These are phyloP conservation scores for Solenopsis invicta DNA, from an alignment of 1,140 invertebrate species.

Conservation along the genomic window DNA sequence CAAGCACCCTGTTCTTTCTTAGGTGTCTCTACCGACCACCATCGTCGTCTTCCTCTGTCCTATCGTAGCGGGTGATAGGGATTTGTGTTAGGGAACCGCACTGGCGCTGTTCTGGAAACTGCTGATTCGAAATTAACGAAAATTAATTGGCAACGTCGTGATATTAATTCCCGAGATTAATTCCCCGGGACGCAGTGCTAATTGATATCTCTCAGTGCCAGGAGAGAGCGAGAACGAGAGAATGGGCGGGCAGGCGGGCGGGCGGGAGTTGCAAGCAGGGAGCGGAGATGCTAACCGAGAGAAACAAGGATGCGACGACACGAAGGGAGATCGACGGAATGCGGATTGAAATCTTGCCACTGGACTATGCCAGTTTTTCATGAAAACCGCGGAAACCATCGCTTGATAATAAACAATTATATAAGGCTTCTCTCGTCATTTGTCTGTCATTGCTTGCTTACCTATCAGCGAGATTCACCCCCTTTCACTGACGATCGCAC, in stretches of 20 bases:
- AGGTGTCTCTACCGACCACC: slow-evolving; percentile 44
- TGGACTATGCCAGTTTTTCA: neutral
- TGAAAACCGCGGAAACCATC: neutral
- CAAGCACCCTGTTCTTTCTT: slow-evolving; percentile 54
- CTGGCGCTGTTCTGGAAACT: slow-evolving; percentile 81
- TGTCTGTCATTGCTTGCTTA: neutral
- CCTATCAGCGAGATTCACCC: neutral
- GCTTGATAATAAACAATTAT: neutral
- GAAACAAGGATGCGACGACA: slow-evolving; percentile 7
- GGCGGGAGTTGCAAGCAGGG: neutral
- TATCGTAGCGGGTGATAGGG: slow-evolving; percentile 69
- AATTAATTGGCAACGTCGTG: slow-evolving; percentile 85
- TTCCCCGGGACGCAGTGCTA: slow-evolving; percentile 81
- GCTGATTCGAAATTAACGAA: slow-evolving; percentile 86
- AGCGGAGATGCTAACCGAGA: slow-evolving; percentile 14
- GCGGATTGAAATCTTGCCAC: slow-evolving; percentile 53
- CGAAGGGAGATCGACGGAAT: slow-evolving; percentile 43
- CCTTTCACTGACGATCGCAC: neutral
- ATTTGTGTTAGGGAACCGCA: slow-evolving; percentile 77
- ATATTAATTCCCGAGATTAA: slow-evolving; percentile 86
- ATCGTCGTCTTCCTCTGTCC: slow-evolving; percentile 34
- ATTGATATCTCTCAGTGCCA: slow-evolving; percentile 80
- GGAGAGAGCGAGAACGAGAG: slow-evolving; percentile 65
- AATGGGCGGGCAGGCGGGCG: neutral
- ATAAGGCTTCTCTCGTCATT: neutral